Conservation (phyloP, 2,888 invertebrate genomes). For the Aleiodes alternator region DNA sequence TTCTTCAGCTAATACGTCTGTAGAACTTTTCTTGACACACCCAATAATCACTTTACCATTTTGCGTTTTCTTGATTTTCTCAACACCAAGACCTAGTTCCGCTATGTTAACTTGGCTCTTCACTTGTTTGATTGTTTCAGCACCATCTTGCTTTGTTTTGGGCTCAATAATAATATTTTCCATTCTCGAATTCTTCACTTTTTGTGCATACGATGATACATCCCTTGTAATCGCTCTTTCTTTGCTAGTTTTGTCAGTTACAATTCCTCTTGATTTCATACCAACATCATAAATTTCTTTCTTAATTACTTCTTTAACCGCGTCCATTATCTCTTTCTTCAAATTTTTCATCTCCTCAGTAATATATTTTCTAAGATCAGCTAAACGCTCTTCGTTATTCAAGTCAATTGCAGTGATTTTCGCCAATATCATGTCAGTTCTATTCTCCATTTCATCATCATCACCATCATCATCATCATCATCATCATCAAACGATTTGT, state of each 20-base stretch:
- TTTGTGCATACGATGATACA: background rate
- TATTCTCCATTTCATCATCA: background rate
- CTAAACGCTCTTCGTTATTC: background rate
- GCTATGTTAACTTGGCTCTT: conserved; percentile 37
- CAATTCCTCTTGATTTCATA: background rate
- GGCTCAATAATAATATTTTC: conserved; percentile 26
- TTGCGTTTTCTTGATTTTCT: conserved; percentile 15
- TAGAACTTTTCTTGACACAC: conserved; percentile 33
- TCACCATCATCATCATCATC: background rate
- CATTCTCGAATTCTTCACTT: conserved; percentile 11
- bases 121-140: conserved; percentile 24
- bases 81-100: conserved; percentile 15
- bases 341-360: background rate
- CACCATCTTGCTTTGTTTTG: conserved; percentile 32
- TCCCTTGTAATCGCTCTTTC: background rate
- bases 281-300: background rate
- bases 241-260: background rate
- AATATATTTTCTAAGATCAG: background rate
- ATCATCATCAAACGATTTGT: no score
- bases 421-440: background rate
- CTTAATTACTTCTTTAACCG: background rate
- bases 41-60: conserved; percentile 35
- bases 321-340: background rate
- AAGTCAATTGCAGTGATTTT: background rate
- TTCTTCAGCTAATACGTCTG: conserved; percentile 15